A percentile compares a stretch with the other conserved stretches of the same genome.
phyloP scores from a whole-genome alignment of 2,113 vertebrate species.

The Scomber japonicus region DNA sequence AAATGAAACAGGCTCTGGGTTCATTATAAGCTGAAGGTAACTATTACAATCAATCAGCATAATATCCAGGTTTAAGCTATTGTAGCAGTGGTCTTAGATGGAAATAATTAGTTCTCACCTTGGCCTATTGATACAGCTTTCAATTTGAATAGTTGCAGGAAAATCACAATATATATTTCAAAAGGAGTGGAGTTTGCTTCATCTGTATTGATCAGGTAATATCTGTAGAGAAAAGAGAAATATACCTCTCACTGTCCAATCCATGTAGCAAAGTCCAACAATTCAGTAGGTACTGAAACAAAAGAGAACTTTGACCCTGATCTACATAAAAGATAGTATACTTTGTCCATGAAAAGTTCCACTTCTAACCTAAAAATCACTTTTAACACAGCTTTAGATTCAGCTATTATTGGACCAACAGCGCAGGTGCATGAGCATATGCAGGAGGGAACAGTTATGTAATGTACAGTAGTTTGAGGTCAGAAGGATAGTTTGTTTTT shows the following conservation, averaged over 20 bases:
- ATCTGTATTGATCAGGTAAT: not conserved
- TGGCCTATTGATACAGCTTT: not conserved
- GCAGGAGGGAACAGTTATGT: conserved; percentile 20
- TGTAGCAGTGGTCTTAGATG: too few species aligned
- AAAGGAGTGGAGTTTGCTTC: not conserved
- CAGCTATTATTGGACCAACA: not conserved
- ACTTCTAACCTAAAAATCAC: not conserved
- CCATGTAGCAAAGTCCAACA: not conserved
- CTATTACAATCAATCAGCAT: not conserved
- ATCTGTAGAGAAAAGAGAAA: not conserved
- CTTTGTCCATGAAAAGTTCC: not conserved
- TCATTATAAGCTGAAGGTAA: conserved; percentile 14
- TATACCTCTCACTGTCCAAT: not conserved
- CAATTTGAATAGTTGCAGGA: not conserved
- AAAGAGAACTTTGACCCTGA: conserved; percentile 4
- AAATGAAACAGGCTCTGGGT: conserved; percentile 19
- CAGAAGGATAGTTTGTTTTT: not conserved
- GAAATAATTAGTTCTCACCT: not conserved
- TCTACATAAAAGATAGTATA: conserved; percentile 7
- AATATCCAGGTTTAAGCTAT: not conserved
- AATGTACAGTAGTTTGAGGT: conserved; percentile 27
- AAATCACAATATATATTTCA: not conserved
- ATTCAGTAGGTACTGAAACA: not conserved
- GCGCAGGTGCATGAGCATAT: conserved; percentile 11
- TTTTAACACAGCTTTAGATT: conserved; percentile 23